These are phyloP conservation scores for Helobdella robusta DNA, from an alignment of 2,888 invertebrate genomes.

Conservation along the genomic window DNA sequence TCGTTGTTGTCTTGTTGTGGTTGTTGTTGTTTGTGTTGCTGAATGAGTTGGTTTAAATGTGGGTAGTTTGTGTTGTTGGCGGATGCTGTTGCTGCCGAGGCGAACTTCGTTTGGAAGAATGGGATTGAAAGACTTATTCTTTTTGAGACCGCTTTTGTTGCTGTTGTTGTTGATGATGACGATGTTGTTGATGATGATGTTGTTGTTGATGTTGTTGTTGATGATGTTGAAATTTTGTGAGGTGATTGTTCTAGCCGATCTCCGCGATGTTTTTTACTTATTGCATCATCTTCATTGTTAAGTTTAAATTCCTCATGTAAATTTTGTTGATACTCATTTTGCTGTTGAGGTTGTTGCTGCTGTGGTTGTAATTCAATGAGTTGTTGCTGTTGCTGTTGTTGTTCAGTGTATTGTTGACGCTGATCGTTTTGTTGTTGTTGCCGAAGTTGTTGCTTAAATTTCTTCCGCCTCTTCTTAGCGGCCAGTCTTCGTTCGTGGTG, in stretches of 20 bases:
- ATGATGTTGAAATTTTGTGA: neutral
- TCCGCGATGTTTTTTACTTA: neutral
- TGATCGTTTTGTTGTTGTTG: neutral
- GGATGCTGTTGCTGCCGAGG: neutral
- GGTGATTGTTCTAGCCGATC: neutral
- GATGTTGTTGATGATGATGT: neutral
- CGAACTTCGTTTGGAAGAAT: neutral
- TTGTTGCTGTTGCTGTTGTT: neutral
- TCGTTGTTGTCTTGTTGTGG: neutral
- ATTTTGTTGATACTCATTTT: no score
- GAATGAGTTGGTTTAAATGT: neutral
- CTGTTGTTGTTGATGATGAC: neutral
- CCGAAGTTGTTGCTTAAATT: constrained; percentile 10
- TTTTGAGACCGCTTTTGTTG: no score
- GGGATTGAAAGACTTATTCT: no score
- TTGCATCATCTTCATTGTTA: no score
- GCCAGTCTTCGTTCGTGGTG: constrained; percentile 14
- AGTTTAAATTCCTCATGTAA: no score
- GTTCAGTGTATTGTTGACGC: neutral
- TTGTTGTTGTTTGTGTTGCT: neutral
- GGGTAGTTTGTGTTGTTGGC: neutral
- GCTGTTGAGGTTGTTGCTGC: neutral
- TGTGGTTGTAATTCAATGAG: neutral
- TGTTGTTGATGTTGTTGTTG: neutral
- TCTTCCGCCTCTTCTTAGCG: constrained; percentile 6